Evolutionary conservation across 2,113 vertebrate species (phyloP).

Genomic region (Amia ocellicauda): DNA sequence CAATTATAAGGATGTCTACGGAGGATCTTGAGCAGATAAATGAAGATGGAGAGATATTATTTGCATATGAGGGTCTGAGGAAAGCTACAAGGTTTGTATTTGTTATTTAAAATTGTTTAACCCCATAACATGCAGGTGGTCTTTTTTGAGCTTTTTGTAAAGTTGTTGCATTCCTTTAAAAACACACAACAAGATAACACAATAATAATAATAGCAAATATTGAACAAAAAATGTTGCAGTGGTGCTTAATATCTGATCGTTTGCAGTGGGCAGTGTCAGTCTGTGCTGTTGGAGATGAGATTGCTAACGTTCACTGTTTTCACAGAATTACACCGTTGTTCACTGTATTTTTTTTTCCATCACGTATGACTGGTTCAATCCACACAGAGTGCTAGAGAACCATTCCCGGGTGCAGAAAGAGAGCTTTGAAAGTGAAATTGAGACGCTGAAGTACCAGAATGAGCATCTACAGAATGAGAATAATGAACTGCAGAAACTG

Average conservation of each 20-base stretch:
- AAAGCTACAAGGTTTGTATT: slow-evolving; percentile 80
- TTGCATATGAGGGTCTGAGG: slow-evolving; percentile 80
- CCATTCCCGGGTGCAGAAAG: slow-evolving; percentile 83
- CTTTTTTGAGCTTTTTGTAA: no score
- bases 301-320: no score
- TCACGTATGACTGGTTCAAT: neutral
- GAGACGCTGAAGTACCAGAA: slow-evolving; percentile 79
- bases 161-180: no score
- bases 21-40: slow-evolving; percentile 74
- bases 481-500: slow-evolving; percentile 79
- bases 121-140: neutral
- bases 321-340: no score
- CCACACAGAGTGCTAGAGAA: slow-evolving; percentile 75
- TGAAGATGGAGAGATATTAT: slow-evolving; percentile 80
- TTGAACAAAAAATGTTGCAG: no score
- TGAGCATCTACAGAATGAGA: slow-evolving; percentile 83
- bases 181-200: no score
- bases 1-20: slow-evolving; percentile 63
- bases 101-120: neutral
- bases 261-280: no score
- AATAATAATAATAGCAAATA: no score
- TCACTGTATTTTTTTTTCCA: neutral
- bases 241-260: no score
- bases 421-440: slow-evolving; percentile 76
- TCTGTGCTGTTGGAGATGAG: no score